A percentile compares a stretch with the other conserved stretches of the same genome.
Conservation (phyloP, 2,113 vertebrate genomes). For the Speoplatyrhinus poulsoni region DNA sequence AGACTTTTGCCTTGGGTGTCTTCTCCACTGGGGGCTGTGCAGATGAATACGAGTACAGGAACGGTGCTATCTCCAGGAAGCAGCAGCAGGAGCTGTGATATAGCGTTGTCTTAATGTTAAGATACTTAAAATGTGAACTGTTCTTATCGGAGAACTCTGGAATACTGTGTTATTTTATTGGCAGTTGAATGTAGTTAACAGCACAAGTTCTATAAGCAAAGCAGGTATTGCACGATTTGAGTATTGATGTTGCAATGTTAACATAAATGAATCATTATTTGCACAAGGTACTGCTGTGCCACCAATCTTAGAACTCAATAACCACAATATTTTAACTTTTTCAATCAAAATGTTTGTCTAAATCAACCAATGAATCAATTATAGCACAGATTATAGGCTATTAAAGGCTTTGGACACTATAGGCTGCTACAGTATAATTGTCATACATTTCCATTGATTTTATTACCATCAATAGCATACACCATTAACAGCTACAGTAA, state of each 20-base stretch:
- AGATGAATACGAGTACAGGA: not conserved
- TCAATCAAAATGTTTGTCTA: no score
- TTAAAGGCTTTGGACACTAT: no score
- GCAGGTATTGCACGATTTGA: slow-evolving; percentile 1
- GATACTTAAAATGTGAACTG: not conserved
- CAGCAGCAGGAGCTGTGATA: slow-evolving; percentile 11
- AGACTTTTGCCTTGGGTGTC: slow-evolving; percentile 22
- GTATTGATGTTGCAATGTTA: not conserved
- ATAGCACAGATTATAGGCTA: no score
- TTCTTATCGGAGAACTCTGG: slow-evolving; percentile 12
- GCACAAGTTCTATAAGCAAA: slow-evolving; percentile 14
- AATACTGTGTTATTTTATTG: slow-evolving; percentile 21
- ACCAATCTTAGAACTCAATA: no score
- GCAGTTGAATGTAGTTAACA: slow-evolving; percentile 24
- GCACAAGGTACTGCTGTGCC: no score
- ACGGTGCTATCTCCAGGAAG: slow-evolving; percentile 22
- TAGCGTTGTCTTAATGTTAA: not conserved
- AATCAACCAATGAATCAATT: no score
- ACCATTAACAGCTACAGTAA: not conserved
- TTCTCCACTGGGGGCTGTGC: slow-evolving; percentile 3
- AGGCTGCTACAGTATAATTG: not conserved
- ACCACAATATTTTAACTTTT: no score
- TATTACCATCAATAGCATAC: no score
- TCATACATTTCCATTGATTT: not conserved
- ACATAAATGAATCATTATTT: no score